A percentile compares a stretch with the other conserved stretches of the same genome.
Conservation (phyloP, 2,113 vertebrate genomes). For the Epinephelus cyanopodus region DNA sequence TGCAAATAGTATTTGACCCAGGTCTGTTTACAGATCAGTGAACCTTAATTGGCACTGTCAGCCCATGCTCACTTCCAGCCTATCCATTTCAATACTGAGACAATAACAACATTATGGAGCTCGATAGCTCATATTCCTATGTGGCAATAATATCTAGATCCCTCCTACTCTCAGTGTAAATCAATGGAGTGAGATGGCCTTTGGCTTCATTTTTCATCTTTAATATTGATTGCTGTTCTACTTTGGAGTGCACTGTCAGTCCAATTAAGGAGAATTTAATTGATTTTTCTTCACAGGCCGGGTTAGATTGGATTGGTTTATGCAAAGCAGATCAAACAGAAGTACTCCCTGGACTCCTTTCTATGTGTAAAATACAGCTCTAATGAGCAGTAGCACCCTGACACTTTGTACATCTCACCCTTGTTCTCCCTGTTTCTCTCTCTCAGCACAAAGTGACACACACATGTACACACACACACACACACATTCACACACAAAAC, state of each 20-base stretch:
- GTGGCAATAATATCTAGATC: conserved; percentile 75
- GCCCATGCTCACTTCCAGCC: conserved; percentile 53
- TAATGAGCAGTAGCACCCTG: conserved; percentile 78
- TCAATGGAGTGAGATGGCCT: conserved; percentile 81
- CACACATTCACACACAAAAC: conserved; percentile 16
- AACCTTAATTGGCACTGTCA: conserved; percentile 74
- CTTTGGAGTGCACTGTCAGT: conserved; percentile 83
- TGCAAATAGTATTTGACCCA: conserved; percentile 58
- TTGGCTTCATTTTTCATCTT: conserved; percentile 86
- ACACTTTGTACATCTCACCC: conserved; percentile 47
- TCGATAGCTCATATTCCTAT: conserved; percentile 77
- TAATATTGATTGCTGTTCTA: conserved; percentile 82
- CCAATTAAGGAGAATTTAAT: conserved; percentile 84
- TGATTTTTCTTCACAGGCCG: conserved; percentile 84
- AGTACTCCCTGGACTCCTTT: conserved; percentile 76
- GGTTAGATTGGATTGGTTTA: conserved; percentile 83
- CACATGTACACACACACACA: neutral
- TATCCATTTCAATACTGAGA: conserved; percentile 74
- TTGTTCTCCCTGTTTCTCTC: conserved; percentile 30
- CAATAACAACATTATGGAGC: conserved; percentile 77
- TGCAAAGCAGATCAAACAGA: conserved; percentile 84
- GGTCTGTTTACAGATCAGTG: conserved; percentile 74
- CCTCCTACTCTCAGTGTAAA: conserved; percentile 74
- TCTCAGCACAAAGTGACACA: conserved; percentile 30
- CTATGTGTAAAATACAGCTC: conserved; percentile 79